These are phyloP conservation scores for Ophion ventricosus DNA, from an alignment of 2,888 invertebrate species.

Conservation along the genomic window DNA sequence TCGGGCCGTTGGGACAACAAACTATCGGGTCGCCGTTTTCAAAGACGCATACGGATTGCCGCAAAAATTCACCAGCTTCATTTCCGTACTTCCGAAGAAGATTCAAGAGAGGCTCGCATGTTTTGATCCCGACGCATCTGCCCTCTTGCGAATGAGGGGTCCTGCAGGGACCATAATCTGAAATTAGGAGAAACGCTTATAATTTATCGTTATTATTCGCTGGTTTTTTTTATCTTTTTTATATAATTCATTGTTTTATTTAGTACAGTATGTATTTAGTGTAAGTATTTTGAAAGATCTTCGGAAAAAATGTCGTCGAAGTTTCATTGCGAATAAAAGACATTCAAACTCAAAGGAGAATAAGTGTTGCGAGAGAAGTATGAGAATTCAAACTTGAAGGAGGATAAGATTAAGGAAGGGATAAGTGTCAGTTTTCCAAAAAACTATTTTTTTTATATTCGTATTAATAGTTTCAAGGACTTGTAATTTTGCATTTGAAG, in stretches of 20 bases:
- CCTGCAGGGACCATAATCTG: slow-evolving; percentile 79
- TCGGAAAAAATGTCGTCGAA: too few relatives aligned
- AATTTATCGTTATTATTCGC: neutral
- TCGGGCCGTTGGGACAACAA: slow-evolving; percentile 83
- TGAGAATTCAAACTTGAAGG: too few relatives aligned
- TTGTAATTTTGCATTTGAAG: too few relatives aligned
- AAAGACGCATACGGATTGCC: slow-evolving; percentile 89
- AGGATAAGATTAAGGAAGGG: too few relatives aligned
- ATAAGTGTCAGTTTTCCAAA: too few relatives aligned
- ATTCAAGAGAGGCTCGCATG: slow-evolving; percentile 84
- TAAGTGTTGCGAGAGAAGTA: too few relatives aligned
- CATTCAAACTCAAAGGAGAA: too few relatives aligned
- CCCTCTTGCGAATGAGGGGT: slow-evolving; percentile 85
- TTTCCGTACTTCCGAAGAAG: slow-evolving; percentile 83
- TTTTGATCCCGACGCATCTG: slow-evolving; percentile 84
- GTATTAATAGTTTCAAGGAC: too few relatives aligned
- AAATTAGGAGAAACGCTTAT: slow-evolving; percentile 25
- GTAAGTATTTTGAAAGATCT: too few relatives aligned
- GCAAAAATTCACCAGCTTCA: slow-evolving; percentile 84
- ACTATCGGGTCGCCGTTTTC: slow-evolving; percentile 88
- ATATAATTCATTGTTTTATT: neutral
- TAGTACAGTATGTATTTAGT: too few relatives aligned
- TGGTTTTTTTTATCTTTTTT: neutral
- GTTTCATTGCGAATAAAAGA: too few relatives aligned
- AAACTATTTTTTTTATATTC: too few relatives aligned